Evolutionary conservation across 2,888 invertebrate species (phyloP).

Genomic region (Calephelis perditalis): DNA sequence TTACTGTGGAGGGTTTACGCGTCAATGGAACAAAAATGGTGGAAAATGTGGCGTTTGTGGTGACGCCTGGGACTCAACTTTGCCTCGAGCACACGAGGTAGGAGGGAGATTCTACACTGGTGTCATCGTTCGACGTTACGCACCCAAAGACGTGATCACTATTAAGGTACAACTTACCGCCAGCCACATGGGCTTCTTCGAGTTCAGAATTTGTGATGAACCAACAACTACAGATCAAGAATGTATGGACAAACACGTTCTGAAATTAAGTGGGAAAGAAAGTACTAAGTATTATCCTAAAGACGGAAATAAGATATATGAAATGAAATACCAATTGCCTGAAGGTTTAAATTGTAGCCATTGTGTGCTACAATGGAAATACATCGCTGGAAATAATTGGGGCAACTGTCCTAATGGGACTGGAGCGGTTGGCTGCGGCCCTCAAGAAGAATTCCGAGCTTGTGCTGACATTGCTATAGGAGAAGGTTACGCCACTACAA

Average conservation of each 20-base stretch:
- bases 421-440: constrained; percentile 91
- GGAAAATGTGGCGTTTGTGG: constrained; percentile 94
- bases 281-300: constrained; percentile 84
- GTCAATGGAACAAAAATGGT: constrained; percentile 88
- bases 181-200: constrained; percentile 91
- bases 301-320: constrained; percentile 88
- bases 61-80: constrained; percentile 86
- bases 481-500: constrained; percentile 65
- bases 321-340: constrained; percentile 82
- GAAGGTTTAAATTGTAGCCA: constrained; percentile 84
- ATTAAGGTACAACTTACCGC: constrained; percentile 92
- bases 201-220: constrained; percentile 89
- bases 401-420: constrained; percentile 85
- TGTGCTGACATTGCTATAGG: constrained; percentile 89
- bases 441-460: constrained; percentile 92
- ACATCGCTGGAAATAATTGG: constrained; percentile 92
- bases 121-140: constrained; percentile 88
- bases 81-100: constrained; percentile 87
- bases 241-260: constrained; percentile 85
- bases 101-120: constrained; percentile 91
- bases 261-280: constrained; percentile 74
- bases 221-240: constrained; percentile 83
- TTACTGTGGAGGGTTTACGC: constrained; percentile 91
- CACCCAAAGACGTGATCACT: constrained; percentile 81
- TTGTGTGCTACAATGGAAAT: constrained; percentile 93